Evolutionary conservation across 2,113 vertebrate species (phyloP).

Genomic region (Toxotes chatareus): DNA sequence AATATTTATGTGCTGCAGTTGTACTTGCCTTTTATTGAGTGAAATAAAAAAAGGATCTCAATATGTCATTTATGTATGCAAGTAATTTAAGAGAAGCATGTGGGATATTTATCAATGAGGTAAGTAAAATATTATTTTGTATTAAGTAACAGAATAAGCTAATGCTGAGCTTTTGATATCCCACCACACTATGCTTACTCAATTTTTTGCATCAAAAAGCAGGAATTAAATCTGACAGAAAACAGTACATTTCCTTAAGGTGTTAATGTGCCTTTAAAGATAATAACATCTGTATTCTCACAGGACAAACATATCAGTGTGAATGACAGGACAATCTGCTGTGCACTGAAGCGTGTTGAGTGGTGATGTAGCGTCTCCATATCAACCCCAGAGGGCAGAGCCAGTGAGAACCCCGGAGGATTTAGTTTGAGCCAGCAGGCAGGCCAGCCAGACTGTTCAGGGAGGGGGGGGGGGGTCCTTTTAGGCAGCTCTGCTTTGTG

Average conservation of each 20-base stretch:
- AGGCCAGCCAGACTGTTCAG: constrained; percentile 37
- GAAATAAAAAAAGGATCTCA: constrained; percentile 2
- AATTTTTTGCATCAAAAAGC: background rate
- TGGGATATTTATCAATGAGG: background rate
- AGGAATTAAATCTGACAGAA: background rate
- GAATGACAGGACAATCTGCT: constrained; percentile 31
- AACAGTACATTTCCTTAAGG: background rate
- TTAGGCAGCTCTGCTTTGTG: background rate
- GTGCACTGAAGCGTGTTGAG: constrained; percentile 26
- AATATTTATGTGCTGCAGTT: background rate
- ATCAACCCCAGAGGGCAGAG: constrained; percentile 24
- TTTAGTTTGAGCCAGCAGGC: constrained; percentile 8
- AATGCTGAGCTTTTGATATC: background rate
- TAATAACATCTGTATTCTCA: constrained; percentile 21
- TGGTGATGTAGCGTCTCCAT: constrained; percentile 9
- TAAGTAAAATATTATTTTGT: background rate
- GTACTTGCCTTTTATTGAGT: background rate
- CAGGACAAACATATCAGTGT: constrained; percentile 10
- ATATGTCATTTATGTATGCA: background rate
- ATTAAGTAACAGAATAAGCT: background rate
- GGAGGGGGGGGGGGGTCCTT: background rate
- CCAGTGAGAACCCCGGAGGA: constrained; percentile 5
- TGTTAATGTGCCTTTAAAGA: constrained; percentile 17
- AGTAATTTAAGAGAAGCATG: background rate
- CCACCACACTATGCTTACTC: background rate